Base-by-base conservation (phyloP, 2,888 invertebrate species). In the Drosophila austrosaltans region DNA sequence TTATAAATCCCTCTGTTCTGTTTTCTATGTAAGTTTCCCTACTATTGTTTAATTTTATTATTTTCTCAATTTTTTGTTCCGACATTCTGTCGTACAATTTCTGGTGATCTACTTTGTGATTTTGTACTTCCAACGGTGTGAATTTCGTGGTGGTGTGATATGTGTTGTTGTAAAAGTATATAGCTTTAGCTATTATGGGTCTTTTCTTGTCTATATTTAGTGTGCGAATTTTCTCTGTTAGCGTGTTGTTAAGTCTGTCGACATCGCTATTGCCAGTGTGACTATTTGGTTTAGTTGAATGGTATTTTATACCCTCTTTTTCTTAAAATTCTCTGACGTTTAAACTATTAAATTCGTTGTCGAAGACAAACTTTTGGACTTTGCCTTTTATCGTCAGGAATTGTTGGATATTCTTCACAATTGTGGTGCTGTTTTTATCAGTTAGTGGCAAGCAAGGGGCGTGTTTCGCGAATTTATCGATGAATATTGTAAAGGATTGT, bases 401-500 rank as follows among this genome's bases (percentile, higher is more conserved):
- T 5, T 53, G 25, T 25, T 53, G 53, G 25, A 53, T 53, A 10
- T 53, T 3, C 2, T 28, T n/a, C 25, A 28, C 28, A 28, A 53
- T 53, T 30, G 53, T 54, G 28, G n/a, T 28, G 30, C 53, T 54
- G 28, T 54, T 54, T 54, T 16, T 54, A 30, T 54, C 30, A 2
- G 53, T n/a, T 10, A 54, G 16, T 16, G 16, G 28, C 10, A 53
- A 53, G 25, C 30, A 54, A 16, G 30, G n/a, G 53, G 30, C 28
- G 12, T 54, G 30, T 54, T 30, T 54, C 16, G 16, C 30, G 30
- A 54, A 32, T 16, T 54, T 54, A 30, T 30, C 54, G 6, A 54
- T 54, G 16, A 54, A 54, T 30, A 54, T 28, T 25, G n/a, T 53
- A 7, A 54, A 54, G 3, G 54, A 54, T 28, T 54, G 28, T 54